A percentile compares a stretch with the other conserved stretches of the same genome.
These are phyloP conservation scores for Corythornis vintsioides DNA, from an alignment of 2,113 vertebrate genomes.

Conservation along the genomic window DNA sequence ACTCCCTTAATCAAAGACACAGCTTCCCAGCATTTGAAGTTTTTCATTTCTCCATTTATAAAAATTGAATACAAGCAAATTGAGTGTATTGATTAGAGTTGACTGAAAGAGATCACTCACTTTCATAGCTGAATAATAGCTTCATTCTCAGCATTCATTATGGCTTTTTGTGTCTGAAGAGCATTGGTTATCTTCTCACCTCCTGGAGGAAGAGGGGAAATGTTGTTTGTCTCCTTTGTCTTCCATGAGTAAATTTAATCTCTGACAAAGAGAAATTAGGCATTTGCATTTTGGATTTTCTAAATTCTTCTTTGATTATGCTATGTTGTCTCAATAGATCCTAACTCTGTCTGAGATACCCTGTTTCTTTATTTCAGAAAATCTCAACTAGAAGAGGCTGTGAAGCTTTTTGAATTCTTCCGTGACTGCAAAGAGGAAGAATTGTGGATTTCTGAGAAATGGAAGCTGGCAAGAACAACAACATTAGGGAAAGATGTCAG, in stretches of 20 bases:
- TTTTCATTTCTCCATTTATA: background rate
- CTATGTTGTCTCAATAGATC: background rate
- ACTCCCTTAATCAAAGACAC: background rate
- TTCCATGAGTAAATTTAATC: background rate
- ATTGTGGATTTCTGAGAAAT: conserved; percentile 81
- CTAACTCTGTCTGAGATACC: background rate
- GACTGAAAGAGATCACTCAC: background rate
- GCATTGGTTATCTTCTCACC: background rate
- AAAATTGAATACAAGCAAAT: background rate
- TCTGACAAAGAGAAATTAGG: background rate
- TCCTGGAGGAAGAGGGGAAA: background rate
- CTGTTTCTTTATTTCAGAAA: conserved; percentile 69
- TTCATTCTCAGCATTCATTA: background rate
- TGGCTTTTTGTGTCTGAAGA: background rate
- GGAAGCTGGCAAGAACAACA: conserved; percentile 70
- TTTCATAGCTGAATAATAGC: background rate
- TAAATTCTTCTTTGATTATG: background rate
- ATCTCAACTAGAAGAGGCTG: conserved; percentile 77
- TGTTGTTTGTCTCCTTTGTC: background rate
- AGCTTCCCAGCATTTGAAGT: background rate
- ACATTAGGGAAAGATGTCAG: conserved; percentile 78
- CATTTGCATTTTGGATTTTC: background rate
- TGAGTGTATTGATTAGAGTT: background rate
- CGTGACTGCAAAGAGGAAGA: conserved; percentile 85
- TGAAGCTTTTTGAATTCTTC: conserved; percentile 83